phyloP scores from a whole-genome alignment of 2,888 invertebrate genomes.

The Drosophila kuntzei region DNA sequence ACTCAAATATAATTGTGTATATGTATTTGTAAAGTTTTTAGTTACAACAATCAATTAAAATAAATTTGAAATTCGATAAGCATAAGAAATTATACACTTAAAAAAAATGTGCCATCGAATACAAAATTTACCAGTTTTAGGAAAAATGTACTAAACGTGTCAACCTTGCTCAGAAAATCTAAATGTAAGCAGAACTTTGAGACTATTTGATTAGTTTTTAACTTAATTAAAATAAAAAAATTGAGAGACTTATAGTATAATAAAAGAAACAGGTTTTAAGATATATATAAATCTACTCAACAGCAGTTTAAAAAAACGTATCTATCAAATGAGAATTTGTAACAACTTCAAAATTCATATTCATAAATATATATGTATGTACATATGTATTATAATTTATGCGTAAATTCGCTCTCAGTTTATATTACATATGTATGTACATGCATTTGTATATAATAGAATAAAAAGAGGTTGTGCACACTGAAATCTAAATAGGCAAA shows the following conservation, averaged over 20 bases:
- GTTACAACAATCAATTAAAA: too few species aligned
- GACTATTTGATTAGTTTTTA: background rate
- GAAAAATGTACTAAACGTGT: too few species aligned
- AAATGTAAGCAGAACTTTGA: background rate
- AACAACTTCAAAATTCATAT: slow-evolving; percentile 21
- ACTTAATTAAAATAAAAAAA: background rate
- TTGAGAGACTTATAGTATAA: slow-evolving; percentile 2
- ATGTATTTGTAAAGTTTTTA: too few species aligned
- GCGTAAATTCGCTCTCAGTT: slow-evolving; percentile 7
- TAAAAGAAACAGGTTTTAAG: slow-evolving; percentile 13
- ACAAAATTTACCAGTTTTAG: too few species aligned
- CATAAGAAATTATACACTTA: background rate
- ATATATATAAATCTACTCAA: slow-evolving; percentile 21
- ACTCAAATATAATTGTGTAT: too few species aligned
- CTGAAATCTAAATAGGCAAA: slow-evolving; percentile 59
- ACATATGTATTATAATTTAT: slow-evolving; percentile 13
- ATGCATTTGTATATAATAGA: slow-evolving; percentile 14
- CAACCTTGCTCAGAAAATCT: background rate
- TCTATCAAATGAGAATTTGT: slow-evolving; percentile 18
- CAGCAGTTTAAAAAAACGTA: slow-evolving; percentile 7
- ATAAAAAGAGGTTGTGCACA: slow-evolving; percentile 55
- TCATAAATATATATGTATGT: background rate
- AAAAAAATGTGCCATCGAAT: background rate
- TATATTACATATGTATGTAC: slow-evolving; percentile 9
- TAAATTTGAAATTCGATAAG: too few species aligned